Evolutionary conservation across 2,888 invertebrate genomes (phyloP).

Genomic region (Orthosia incerta): DNA sequence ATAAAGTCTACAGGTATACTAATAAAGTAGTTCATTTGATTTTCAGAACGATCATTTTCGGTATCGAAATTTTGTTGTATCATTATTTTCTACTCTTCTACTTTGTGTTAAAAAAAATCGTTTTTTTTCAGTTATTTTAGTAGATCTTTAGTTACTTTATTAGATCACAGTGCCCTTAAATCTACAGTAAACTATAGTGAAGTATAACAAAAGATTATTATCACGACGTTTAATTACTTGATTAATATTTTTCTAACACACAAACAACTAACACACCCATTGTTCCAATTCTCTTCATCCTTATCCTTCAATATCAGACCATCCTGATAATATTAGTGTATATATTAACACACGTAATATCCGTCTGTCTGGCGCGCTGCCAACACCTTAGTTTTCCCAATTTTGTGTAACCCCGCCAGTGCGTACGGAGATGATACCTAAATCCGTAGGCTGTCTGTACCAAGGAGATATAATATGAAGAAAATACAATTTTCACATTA

Average conservation of each 20-base stretch:
- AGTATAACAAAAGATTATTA: too few species aligned
- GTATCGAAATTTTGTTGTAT: too few species aligned
- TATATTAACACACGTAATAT: conserved; percentile 63
- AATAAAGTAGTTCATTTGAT: background rate
- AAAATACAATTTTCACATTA: conserved; percentile 56
- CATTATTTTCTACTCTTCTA: too few species aligned
- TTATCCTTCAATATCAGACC: conserved; percentile 52
- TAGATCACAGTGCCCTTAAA: background rate
- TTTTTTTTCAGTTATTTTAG: background rate
- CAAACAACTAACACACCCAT: conserved; percentile 13
- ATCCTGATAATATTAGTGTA: conserved; percentile 55
- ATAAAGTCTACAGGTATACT: background rate
- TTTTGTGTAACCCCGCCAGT: conserved; percentile 54
- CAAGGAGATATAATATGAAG: conserved; percentile 48
- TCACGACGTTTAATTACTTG: background rate
- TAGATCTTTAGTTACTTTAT: background rate
- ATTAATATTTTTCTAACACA: background rate
- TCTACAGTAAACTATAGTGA: background rate
- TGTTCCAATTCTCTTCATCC: conserved; percentile 11
- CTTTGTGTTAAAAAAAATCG: too few species aligned
- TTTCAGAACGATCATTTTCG: background rate
- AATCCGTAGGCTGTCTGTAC: conserved; percentile 45
- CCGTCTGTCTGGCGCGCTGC: conserved; percentile 53
- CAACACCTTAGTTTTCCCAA: conserved; percentile 59
- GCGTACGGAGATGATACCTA: conserved; percentile 49